Evolutionary conservation across 2,113 vertebrate genomes (phyloP).

Genomic region (Colinus virginianus): DNA sequence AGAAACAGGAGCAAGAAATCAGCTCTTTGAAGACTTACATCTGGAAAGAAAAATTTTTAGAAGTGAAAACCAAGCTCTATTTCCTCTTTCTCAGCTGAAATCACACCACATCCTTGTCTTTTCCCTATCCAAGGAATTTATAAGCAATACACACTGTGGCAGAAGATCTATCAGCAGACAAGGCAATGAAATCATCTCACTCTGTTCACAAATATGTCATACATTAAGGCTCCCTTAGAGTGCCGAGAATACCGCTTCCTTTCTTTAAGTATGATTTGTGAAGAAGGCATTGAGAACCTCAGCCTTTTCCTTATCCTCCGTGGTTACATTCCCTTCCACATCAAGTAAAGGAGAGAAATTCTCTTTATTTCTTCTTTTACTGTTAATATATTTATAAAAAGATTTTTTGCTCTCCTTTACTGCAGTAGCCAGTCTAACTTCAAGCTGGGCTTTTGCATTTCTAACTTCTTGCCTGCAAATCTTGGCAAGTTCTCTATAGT

Average conservation of each 20-base stretch:
- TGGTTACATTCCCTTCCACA: no score
- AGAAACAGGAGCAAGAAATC: not conserved
- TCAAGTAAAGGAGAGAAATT: no score
- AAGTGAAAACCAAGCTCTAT: not conserved
- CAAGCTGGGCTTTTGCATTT: no score
- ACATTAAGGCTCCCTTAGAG: not conserved
- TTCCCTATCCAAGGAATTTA: not conserved
- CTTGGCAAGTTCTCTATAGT: no score
- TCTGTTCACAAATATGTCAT: not conserved
- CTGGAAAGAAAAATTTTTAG: accelerated
- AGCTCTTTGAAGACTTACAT: not conserved
- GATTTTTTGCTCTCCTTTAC: no score
- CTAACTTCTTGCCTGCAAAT: no score
- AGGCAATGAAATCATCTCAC: not conserved
- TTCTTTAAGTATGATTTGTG: not conserved
- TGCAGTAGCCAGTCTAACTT: no score
- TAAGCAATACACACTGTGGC: accelerated
- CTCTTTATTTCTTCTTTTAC: not conserved
- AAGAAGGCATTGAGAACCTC: no score
- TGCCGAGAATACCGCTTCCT: not conserved
- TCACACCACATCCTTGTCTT: accelerated
- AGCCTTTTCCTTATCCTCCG: no score
- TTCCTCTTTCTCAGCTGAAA: not conserved
- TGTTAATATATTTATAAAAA: no score
- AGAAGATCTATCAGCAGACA: not conserved